Percentiles rank a stretch among this genome's conserved stretches.
These are phyloP conservation scores for Hiodon tergisus DNA, from an alignment of 2,113 vertebrate genomes.

Conservation along the genomic window DNA sequence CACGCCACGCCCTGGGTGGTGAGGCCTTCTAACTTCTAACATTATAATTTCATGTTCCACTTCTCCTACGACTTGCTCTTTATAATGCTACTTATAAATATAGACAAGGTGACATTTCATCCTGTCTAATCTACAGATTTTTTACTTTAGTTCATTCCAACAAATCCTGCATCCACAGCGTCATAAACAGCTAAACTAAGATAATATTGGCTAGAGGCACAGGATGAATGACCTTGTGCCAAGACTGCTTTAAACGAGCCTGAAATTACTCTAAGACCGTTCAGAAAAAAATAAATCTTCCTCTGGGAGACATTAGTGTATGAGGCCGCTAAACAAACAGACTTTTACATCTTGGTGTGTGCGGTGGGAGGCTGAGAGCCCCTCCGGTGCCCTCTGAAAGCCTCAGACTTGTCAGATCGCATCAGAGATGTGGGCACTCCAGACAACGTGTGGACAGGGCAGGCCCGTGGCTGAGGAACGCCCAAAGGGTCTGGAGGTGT, in stretches of 20 bases:
- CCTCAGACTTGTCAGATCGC: not conserved
- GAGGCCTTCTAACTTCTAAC: not conserved
- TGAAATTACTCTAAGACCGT: not conserved
- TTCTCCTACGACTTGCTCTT: not conserved
- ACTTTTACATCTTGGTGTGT: not conserved
- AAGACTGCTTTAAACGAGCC: not conserved
- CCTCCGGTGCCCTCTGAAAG: conserved; percentile 10
- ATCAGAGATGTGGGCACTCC: not conserved
- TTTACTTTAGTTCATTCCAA: not conserved
- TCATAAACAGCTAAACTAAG: not conserved
- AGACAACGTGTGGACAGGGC: not conserved
- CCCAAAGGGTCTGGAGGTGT: not conserved
- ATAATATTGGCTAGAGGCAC: not conserved
- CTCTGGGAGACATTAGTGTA: not conserved
- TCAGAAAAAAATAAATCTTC: not conserved
- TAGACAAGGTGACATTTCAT: not conserved
- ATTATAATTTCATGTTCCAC: not conserved
- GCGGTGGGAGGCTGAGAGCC: not conserved
- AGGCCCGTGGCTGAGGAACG: not conserved
- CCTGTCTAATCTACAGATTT: not conserved
- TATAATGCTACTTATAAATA: not conserved
- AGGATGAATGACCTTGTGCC: not conserved
- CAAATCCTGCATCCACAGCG: not conserved
- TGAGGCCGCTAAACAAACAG: not conserved
- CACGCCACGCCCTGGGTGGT: not conserved